Evolutionary conservation across 2,797 vertebrate genomes (phyloP), one percentile per base, ranked within the genome.

Genomic region (Myiothlypis coronata): DNA sequence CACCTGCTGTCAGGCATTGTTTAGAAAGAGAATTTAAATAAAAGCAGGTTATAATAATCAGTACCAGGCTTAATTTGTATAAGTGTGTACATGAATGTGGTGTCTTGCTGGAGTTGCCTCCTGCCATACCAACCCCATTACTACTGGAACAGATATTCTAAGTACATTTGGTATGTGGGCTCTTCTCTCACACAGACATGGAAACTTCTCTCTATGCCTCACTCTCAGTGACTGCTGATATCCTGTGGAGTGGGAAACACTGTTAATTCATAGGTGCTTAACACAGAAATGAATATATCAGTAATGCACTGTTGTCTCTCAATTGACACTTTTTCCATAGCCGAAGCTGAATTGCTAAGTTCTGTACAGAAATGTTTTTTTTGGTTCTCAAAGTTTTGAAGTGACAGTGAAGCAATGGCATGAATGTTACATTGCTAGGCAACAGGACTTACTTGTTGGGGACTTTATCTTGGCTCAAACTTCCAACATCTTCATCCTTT

Each of bases 401-500:
- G 16, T 64, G 8, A 30, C 28, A 79, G 32, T 28, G 75, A 61
- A 57, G 7, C 23, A 60, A 35, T 79, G 23, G 3, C 8, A 32
- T 5, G 3, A 39, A 61, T 12, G 4, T 39, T 21, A 39, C 7
- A 9, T 13, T 47, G 56, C 16, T 81, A 81, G 46, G 64, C 43
- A 69, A 32, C 9, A 24, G 35, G 13, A 30, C 37, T 57, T 27
- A 14, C 19, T 61, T 2, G 10, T 13, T 65, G 43, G 53, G 63
- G 37, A 14, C 26, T 75, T 76, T 30, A 18, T 76, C 44, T 46
- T 76, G 14, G 32, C 85, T 88, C 39, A 82, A 28, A 22, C 30
- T 92, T 85, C 53, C 82, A 78, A 79, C 6, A 68, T 95, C 41
- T 81, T 26, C 14, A 39, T 63, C 24, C 75, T 98, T 98, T 97